Base-by-base conservation (phyloP, 2,797 vertebrate genomes). In the Percopsis omiscomaycus region DNA sequence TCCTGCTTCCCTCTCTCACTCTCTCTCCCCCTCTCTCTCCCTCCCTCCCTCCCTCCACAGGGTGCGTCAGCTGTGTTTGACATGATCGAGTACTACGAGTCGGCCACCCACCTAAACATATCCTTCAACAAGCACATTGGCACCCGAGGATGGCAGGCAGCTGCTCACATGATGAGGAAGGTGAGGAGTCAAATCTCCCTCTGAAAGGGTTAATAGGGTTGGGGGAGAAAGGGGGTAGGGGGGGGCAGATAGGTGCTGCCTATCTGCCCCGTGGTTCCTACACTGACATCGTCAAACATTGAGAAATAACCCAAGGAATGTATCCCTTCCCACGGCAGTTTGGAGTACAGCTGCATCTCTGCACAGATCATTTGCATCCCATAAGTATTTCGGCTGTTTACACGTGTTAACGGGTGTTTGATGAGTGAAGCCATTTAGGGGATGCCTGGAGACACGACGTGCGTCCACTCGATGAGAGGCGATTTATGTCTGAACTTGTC, bases 21-120 rank as follows among this genome's bases (percentile, higher is more conserved):
- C n/a, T n/a, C n/a, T n/a, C n/a, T n/a, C n/a, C n/a, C n/a, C n/a
- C n/a, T n/a, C n/a, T n/a, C n/a, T n/a, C n/a, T n/a, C n/a, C n/a
- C n/a, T n/a, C n/a, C n/a, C n/a, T n/a, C n/a, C n/a, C n/a, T 8
- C 59, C 29, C 22, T 22, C 22, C 50, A 73, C 65, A 62, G 96
- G 96, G 96, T 0, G 95, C 96, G 0, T 97, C 96, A 0, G 95
- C 96, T 3, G 84, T 98, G 5, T 98, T 98, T 1, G 96, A 98
- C 79, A 98, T 98, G 96, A 96, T 98, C 0, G 96, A 98, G 73
- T 98, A 98, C 77, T 98, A 98, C 0, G 96, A 98, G 87, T 98
- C 96, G 0, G 96, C 96, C 59, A 97, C 95, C 0, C 96, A 97
- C 86, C 96, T 98, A 86, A 98, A 98, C 89, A 98, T 98, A 87